phyloP scores from a whole-genome alignment of 2,888 invertebrate genomes.

The Gryllus longicercus region DNA sequence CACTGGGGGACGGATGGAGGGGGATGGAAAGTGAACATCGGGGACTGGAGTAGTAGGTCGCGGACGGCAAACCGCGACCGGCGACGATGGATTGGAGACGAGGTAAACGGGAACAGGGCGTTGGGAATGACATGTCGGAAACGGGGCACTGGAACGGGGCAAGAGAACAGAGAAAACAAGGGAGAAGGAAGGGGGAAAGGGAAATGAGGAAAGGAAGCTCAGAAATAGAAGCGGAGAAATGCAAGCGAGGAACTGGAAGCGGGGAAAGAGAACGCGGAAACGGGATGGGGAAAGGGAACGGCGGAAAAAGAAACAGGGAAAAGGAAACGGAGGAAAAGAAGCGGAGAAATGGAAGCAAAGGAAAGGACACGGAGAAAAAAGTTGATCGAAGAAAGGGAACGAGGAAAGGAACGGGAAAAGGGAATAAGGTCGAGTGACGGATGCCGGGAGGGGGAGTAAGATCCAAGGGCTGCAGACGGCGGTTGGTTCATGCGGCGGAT shows the following conservation, averaged over 20 bases:
- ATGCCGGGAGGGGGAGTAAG: too few species aligned
- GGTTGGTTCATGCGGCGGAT: not conserved
- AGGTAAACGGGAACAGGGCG: too few species aligned
- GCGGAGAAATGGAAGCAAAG: not conserved
- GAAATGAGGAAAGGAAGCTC: not conserved
- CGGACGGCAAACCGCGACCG: not conserved
- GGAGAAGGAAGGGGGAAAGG: not conserved
- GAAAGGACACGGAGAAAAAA: not conserved
- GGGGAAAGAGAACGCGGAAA: not conserved
- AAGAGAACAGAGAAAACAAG: too few species aligned
- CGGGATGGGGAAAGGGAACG: not conserved
- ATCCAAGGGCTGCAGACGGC: not conserved
- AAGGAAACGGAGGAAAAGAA: not conserved
- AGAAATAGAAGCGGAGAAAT: not conserved
- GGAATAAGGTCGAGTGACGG: too few species aligned
- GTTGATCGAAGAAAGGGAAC: too few species aligned
- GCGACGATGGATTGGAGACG: not conserved
- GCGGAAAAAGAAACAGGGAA: not conserved
- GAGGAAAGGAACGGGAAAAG: too few species aligned
- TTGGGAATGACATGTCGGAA: too few species aligned
- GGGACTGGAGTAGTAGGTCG: too few species aligned
- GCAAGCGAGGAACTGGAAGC: too few species aligned
- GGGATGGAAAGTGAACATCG: too few species aligned
- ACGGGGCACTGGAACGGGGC: too few species aligned
- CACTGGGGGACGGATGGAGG: too few species aligned